These are phyloP conservation scores for Eubasilissa regina DNA, from an alignment of 1,140 invertebrate species.

Conservation along the genomic window DNA sequence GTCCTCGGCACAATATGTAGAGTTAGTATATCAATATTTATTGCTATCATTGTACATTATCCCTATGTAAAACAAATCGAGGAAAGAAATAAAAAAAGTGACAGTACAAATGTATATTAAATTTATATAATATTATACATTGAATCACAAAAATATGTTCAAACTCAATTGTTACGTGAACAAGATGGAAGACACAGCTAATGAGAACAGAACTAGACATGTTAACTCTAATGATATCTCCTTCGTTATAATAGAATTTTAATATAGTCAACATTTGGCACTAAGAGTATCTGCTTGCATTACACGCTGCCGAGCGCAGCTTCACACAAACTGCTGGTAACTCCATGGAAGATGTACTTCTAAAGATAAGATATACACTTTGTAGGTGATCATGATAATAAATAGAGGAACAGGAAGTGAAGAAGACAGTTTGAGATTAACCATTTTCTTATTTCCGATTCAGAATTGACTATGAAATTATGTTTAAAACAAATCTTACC, in stretches of 20 bases:
- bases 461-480: too few species aligned
- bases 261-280: conserved; percentile 61
- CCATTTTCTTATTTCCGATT: too few species aligned
- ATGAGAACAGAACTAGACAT: conserved; percentile 48
- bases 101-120: conserved; percentile 30
- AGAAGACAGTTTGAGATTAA: too few species aligned
- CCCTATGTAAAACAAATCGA: conserved; percentile 45
- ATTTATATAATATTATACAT: conserved; percentile 40
- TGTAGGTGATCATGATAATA: too few species aligned
- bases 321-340: conserved; percentile 12
- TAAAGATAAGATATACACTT: conserved; percentile 2
- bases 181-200: conserved; percentile 57
- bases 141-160: conserved; percentile 39
- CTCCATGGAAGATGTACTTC: conserved; percentile 2
- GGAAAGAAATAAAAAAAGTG: conserved; percentile 32
- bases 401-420: too few species aligned
- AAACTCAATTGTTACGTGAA: conserved; percentile 39
- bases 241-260: conserved; percentile 59
- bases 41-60: conserved; percentile 59
- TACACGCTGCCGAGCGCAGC: conserved; percentile 13
- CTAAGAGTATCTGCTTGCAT: conserved; percentile 35
- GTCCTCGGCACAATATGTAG: conserved; percentile 26
- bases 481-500: too few species aligned
- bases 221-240: conserved; percentile 59
- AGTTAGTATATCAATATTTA: conserved; percentile 54